Evolutionary conservation across 2,888 invertebrate species (phyloP), one percentile per base, ranked within the genome.

Genomic region (Lasius platythorax): DNA sequence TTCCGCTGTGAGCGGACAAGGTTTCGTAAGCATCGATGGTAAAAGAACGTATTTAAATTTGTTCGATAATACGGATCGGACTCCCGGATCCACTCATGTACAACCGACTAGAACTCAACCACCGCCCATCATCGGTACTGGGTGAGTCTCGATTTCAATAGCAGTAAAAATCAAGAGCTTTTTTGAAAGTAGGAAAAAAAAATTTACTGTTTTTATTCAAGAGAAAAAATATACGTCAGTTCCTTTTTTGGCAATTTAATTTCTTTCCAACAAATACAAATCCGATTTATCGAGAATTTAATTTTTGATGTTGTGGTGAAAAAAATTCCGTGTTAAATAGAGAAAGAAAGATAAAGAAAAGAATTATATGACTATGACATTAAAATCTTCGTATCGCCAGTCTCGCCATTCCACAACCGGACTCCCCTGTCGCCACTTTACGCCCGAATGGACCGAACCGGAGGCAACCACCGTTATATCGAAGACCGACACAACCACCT

Each of bases 11-110:
- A 97, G 97, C 28, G 97, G 97, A 68, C 97, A 98, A 92, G 98
- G 98, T 40, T 98, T 98, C 95, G 98, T 98, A 23, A 98, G 98
- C 37, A 98, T 98, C 83, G 98, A 98, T 93, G 98, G 98, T 56
- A 98, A 98, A 95, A 96, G 98, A 91, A 98, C 98, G 0, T 98
- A 98, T 93, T 96, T 98, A 90, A 98, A 98, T 95, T 96, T 98
- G 63, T 98, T 98, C 94, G 98, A 97, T 86, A 97, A 96, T 12
- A 94, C 95, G 1, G 95, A 96, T 40, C 95, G 95, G 8, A 94
- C 95, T 9, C 33, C 30, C 0, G 88, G 88, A 18, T 91, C 95
- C 1, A 92, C 95, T 61, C 95, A 94, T 23, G 95, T 88, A 30
- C 93, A 93, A 68, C 93, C 94, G 0, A 95, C 95, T 2, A 93